Evolutionary conservation across 2,113 vertebrate species (phyloP), one percentile per base, ranked within the genome.

Genomic region (Gasterosteus nipponicus): DNA sequence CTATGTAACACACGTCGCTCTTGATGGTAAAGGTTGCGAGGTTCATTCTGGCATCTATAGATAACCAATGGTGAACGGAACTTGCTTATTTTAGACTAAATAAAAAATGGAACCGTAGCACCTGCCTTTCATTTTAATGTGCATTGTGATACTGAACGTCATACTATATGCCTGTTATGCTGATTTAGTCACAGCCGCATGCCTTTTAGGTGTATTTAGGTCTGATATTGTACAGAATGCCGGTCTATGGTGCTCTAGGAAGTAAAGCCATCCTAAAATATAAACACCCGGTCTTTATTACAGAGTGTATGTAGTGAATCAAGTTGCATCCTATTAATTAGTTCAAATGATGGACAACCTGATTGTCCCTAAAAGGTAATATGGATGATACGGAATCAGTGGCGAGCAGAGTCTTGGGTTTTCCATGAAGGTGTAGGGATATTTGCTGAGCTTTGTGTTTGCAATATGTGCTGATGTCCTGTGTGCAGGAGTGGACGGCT

Each of bases 401-500:
- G 63, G 7, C 11, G 16, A 58, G 57, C 39, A 69, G 38, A 44
- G 10, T 18, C 11, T 39, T n/a, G 18, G 12, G n/a, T 26, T n/a
- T 15, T 14, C 7, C 16, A 26, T 54, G 35, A 4, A 31, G 19
- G 18, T 19, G 12, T 26, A 3, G 7, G 26, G 6, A 31, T 1
- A n/a, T 29, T 15, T 35, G 19, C 1, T 22, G 18, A n/a, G 68
- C 0, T 0, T 6, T 53, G 14, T 46, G 26, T 46, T 6, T 59
- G n/a, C 19, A 31, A 0, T 18, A 10, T 19, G 19, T 67, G 19
- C 19, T n/a, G 61, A 19, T 56, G 64, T 22, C 19, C 6, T 54
- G 1, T 41, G 51, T 78, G 63, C 84, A 93, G 94, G 89, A 10
- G 61, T 94, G 75, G 93, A 94, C 33, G 87, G 93, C 15, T 92